Base-by-base conservation (phyloP, 2,888 invertebrate genomes). In the Hypselothyrea guttata region DNA sequence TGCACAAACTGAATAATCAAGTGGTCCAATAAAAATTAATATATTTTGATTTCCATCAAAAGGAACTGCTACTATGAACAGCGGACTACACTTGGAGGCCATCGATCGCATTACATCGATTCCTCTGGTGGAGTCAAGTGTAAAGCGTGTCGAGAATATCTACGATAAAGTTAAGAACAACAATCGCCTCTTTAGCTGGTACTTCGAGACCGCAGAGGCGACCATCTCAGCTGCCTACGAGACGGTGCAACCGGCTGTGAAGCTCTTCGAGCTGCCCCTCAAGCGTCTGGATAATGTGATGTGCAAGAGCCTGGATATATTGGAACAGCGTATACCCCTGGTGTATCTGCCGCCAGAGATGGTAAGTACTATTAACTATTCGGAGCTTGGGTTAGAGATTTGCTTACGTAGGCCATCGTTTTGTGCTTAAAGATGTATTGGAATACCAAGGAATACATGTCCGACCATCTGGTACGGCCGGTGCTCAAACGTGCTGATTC, bases 261-360 rank as follows among this genome's bases (percentile, higher is more conserved):
- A 93, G 46, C 91, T 95, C 33, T 91, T 95, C 44, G 94, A 95
- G 86, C 91, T 92, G 0, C 96, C 96, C 0, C 91, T 96, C 7
- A 91, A 92, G 27, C 93, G 93, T 56, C 91, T 96, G 33, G 96
- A 96, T 90, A 92, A 92, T 67, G 91, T 96, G 63, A 93, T 97
- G 62, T 97, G 96, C 90, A 94, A 93, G 86, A 95, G 96, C 54
- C 92, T 97, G 67, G 96, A 96, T 74, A 92, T 95, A 33, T 93
- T 97, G n/a, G 97, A 97, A 88, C 93, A 95, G 82, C 92, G 93
- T 59, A 94, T 96, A 42, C 97, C 97, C 0, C 93, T 94, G 1
- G 94, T 97, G 61, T 93, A 94, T 87, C 91, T 96, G 71, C 96
- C 97, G 4, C 96, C 97, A 7, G 93, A 96, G 91, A 93, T 95